Evolutionary conservation across 2,888 invertebrate species (phyloP), one percentile per base, ranked within the genome.

Genomic region (Drosophila algonquin): DNA sequence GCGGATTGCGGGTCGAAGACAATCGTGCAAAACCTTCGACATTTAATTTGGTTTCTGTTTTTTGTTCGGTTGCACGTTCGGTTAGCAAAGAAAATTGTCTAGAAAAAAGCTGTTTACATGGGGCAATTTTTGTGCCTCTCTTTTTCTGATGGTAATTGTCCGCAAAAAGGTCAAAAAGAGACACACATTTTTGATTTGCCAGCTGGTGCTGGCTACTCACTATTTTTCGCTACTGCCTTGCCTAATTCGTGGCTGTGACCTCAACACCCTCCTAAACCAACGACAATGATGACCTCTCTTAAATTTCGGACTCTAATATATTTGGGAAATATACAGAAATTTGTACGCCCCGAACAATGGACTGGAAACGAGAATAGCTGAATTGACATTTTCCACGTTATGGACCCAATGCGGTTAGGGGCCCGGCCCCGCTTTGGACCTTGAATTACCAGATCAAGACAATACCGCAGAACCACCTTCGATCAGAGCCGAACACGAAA

Each of bases 1-100:
- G 30, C 30, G 30, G 7, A 30, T 8, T 30, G 45, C 53, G 70
- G 61, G 51, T 65, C 57, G 68, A 56, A 84, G 82, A 82, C 78
- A 80, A 77, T 84, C 83, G 83, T 84, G 83, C 83, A 81, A 86
- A 85, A 84, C 89, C 85, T 86, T 86, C 85, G 85, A 79, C 85
- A 86, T 86, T 86, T 86, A 86, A 86, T 88, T 86, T 87, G 77
- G 77, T 75, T 74, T 83, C 81, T 27, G 27, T 18, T 54, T 40
- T 16, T 53, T 55, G 55, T 30, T 47, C 46, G 57, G 56, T 59
- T 73, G 87, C 83, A 83, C 83, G 89, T 88, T 83, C 72, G 75
- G 65, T 75, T 73, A 56, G 79, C 79, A 68, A 80, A 75, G 72
- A 81, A 75, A 81, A 77, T 72, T 61, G 64, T 44, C 64, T 68